Percentiles rank a stretch among this genome's conserved stretches.
Evolutionary conservation across 2,888 invertebrate genomes (phyloP).

Genomic region (Scrobipalpa atriplicella): DNA sequence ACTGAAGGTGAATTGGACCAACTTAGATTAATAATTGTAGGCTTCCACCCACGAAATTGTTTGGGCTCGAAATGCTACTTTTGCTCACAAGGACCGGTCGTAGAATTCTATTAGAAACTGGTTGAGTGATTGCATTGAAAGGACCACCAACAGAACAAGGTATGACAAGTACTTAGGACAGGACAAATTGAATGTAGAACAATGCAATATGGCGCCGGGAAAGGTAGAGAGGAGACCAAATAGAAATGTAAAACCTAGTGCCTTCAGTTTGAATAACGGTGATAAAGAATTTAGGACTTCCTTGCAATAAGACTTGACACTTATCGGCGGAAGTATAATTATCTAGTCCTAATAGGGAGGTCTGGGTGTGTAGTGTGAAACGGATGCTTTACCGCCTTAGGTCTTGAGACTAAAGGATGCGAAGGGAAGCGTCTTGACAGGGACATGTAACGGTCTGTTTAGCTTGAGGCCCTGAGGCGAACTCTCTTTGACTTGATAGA

Average conservation of each 20-base stretch:
- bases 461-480: too few species aligned
- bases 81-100: conserved; percentile 32
- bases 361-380: conserved; percentile 65
- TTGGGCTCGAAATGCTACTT: conserved; percentile 45
- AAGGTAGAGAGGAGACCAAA: too few species aligned
- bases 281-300: conserved; percentile 28
- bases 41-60: conserved; percentile 55
- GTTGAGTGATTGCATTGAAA: conserved; percentile 6
- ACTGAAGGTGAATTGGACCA: conserved; percentile 60
- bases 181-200: neutral
- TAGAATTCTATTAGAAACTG: too few species aligned
- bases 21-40: conserved; percentile 64
- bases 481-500: too few species aligned
- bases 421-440: conserved; percentile 36
- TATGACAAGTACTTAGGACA: neutral
- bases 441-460: too few species aligned
- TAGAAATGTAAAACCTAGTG: neutral
- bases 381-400: conserved; percentile 45
- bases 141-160: conserved; percentile 8
- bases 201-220: too few species aligned
- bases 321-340: conserved; percentile 74
- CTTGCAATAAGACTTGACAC: conserved; percentile 41
- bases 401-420: conserved; percentile 44
- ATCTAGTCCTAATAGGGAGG: conserved; percentile 67
- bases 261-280: conserved; percentile 8